Conservation (phyloP, 1,140 invertebrate species). For the Oscheius sp. region DNA sequence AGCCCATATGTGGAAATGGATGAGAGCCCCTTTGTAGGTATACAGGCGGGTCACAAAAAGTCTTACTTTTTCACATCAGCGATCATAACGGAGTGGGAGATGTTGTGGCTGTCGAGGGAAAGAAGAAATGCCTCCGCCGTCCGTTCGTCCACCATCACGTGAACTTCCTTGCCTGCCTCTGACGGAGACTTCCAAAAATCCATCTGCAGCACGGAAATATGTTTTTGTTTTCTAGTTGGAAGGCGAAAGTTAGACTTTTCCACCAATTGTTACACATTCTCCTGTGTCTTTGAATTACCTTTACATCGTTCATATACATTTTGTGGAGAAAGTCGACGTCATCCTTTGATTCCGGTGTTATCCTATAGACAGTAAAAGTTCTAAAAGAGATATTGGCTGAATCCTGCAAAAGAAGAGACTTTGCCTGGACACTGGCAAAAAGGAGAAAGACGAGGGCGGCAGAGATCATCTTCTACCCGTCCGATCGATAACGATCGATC, state of each 20-base stretch:
- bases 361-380: slow-evolving; percentile 35
- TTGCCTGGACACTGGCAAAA: background rate
- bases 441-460: background rate
- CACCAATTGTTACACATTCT: no score
- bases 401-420: background rate
- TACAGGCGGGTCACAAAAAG: no score
- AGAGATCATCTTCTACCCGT: background rate
- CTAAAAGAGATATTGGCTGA: slow-evolving; percentile 27
- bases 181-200: slow-evolving; percentile 46
- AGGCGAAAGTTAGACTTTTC: no score
- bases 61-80: slow-evolving; percentile 50
- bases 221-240: background rate
- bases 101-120: slow-evolving; percentile 39
- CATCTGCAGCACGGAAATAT: slow-evolving; percentile 26
- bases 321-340: slow-evolving; percentile 34
- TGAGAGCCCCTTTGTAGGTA: no score
- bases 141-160: slow-evolving; percentile 39
- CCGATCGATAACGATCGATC: background rate
- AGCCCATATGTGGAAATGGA: no score
- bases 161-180: slow-evolving; percentile 39
- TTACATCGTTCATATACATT: slow-evolving; percentile 27
- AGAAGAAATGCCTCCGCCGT: slow-evolving; percentile 6
- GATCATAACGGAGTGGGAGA: slow-evolving; percentile 54
- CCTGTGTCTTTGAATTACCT: slow-evolving; percentile 16
- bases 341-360: slow-evolving; percentile 24